Conservation (phyloP, 1,140 invertebrate species). For the Diorhabda elongata region DNA sequence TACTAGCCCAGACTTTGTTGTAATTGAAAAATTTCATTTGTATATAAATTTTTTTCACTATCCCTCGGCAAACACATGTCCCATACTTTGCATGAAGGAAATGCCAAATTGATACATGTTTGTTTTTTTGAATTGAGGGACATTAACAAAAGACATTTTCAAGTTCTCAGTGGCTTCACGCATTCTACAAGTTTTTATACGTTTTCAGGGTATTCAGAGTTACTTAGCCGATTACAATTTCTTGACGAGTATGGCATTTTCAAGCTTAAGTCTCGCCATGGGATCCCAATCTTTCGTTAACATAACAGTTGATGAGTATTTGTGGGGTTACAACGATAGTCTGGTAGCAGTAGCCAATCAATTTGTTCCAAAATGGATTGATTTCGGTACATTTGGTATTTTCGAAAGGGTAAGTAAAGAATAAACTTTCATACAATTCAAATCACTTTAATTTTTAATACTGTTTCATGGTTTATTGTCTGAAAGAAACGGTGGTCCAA, state of each 20-base stretch:
- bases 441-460: background rate
- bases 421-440: background rate
- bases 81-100: too few relatives aligned
- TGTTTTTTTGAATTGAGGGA: too few relatives aligned
- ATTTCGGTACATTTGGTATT: conserved; percentile 74
- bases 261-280: conserved; percentile 57
- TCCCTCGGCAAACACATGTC: too few relatives aligned
- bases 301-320: conserved; percentile 66
- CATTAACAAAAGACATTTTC: too few relatives aligned
- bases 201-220: conserved; percentile 60
- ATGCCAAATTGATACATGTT: too few relatives aligned
- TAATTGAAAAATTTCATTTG: too few relatives aligned
- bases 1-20: too few relatives aligned
- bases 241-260: conserved; percentile 60
- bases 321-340: conserved; percentile 83
- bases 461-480: too few relatives aligned
- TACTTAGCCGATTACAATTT: conserved; percentile 54
- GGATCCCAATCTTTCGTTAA: conserved; percentile 66
- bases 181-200: conserved; percentile 13
- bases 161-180: too few relatives aligned
- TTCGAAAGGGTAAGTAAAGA: conserved; percentile 68
- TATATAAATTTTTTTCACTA: too few relatives aligned
- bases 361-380: conserved; percentile 66
- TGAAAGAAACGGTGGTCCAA: too few relatives aligned
- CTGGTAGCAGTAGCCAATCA: conserved; percentile 64